A percentile compares a stretch with the other conserved stretches of the same genome.
phyloP scores from a whole-genome alignment of 2,113 vertebrate genomes.

The Montifringilla adamsi region DNA sequence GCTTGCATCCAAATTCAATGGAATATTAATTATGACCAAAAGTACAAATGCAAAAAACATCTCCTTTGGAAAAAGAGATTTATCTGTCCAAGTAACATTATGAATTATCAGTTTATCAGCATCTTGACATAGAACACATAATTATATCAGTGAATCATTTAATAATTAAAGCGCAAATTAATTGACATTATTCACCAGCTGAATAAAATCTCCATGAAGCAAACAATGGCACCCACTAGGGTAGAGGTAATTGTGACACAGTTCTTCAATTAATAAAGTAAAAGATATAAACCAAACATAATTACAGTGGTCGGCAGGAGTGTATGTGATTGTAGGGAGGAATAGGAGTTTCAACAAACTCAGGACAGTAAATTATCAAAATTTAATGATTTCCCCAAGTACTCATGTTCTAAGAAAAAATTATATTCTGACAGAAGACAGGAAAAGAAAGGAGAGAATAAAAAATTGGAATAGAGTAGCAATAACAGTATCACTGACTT shows the following conservation, averaged over 20 bases:
- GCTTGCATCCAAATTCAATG: neutral
- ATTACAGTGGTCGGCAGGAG: neutral
- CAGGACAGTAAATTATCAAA: neutral
- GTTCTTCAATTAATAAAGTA: constrained; percentile 36
- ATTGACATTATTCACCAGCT: constrained; percentile 12
- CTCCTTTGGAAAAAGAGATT: constrained; percentile 1
- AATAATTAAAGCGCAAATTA: constrained; percentile 37
- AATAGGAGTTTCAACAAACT: neutral
- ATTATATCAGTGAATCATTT: constrained; percentile 47
- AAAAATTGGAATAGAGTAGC: neutral
- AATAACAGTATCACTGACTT: neutral
- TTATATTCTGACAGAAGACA: neutral
- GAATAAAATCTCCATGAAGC: constrained; percentile 15
- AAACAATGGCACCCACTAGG: neutral
- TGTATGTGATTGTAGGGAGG: neutral
- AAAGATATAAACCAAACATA: constrained; percentile 8
- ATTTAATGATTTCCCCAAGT: neutral
- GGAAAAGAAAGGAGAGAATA: neutral
- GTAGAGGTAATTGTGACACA: constrained; percentile 28
- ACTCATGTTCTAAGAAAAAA: neutral
- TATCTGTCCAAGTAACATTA: constrained; percentile 2
- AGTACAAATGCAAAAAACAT: neutral
- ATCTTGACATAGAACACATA: neutral
- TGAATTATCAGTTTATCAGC: constrained; percentile 40
- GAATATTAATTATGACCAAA: constrained; percentile 10